Conservation (phyloP, 2,888 invertebrate species). For the Cetonia aurata region DNA sequence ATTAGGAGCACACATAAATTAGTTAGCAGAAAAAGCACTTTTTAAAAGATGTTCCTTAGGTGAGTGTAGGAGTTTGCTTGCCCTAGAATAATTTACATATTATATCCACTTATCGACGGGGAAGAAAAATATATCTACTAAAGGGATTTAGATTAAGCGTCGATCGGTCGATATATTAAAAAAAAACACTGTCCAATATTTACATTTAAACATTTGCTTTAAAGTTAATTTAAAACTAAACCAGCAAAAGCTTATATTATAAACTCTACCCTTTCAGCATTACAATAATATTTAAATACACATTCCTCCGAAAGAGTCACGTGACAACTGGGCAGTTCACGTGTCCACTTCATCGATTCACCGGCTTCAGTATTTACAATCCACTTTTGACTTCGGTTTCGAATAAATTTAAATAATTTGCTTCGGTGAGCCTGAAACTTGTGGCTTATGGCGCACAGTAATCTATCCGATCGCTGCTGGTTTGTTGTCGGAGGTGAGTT, state of each 20-base stretch:
- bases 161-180: too few relatives aligned
- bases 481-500: background rate
- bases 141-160: background rate
- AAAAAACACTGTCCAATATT: background rate
- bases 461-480: background rate
- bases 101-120: background rate
- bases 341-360: too few relatives aligned
- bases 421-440: too few relatives aligned
- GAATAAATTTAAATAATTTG: too few relatives aligned
- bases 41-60: conserved; percentile 30
- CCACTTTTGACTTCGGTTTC: too few relatives aligned
- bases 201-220: background rate
- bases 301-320: background rate
- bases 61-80: conserved; percentile 5
- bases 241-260: too few relatives aligned
- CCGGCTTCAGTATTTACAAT: too few relatives aligned
- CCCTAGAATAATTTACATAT: background rate
- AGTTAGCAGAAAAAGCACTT: background rate
- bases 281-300: background rate
- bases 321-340: too few relatives aligned
- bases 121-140: background rate
- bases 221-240: conserved; percentile 4
- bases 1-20: background rate
- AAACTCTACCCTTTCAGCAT: too few relatives aligned
- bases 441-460: too few relatives aligned